A percentile compares a stretch with the other conserved stretches of the same genome.
These are phyloP conservation scores for Tyrophagus putrescentiae DNA, from an alignment of 1,140 invertebrate species.

Conservation along the genomic window DNA sequence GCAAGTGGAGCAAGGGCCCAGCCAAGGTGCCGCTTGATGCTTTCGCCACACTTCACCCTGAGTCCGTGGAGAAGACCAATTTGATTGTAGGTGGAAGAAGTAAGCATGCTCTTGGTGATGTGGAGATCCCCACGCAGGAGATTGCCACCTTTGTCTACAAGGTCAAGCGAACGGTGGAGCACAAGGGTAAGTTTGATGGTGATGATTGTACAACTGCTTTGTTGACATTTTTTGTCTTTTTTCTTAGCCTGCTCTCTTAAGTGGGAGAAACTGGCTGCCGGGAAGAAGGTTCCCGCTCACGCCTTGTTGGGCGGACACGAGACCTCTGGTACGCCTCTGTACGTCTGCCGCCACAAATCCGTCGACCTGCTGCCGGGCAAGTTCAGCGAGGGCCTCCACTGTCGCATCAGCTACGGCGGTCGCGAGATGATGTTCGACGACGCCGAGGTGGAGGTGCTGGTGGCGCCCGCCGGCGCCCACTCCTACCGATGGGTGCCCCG, in stretches of 20 bases:
- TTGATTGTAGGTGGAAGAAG: neutral
- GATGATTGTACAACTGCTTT: no score
- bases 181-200: no score
- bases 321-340: neutral
- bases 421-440: neutral
- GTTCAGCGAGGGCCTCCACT: neutral
- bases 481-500: constrained; percentile 5
- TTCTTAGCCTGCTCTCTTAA: neutral
- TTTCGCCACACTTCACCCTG: neutral
- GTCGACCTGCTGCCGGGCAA: constrained; percentile 9
- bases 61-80: neutral
- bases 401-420: constrained; percentile 12
- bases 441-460: neutral
- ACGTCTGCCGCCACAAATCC: constrained; percentile 10
- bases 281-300: neutral
- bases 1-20: neutral
- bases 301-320: constrained; percentile 1
- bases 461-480: neutral
- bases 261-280: neutral
- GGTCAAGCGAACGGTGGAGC: neutral
- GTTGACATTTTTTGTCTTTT: no score
- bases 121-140: neutral
- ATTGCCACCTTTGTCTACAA: neutral
- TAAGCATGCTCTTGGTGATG: neutral
- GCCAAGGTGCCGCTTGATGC: neutral